phyloP scores from a whole-genome alignment of 2,797 vertebrate genomes.

The Chaetophractus vellerosus region DNA sequence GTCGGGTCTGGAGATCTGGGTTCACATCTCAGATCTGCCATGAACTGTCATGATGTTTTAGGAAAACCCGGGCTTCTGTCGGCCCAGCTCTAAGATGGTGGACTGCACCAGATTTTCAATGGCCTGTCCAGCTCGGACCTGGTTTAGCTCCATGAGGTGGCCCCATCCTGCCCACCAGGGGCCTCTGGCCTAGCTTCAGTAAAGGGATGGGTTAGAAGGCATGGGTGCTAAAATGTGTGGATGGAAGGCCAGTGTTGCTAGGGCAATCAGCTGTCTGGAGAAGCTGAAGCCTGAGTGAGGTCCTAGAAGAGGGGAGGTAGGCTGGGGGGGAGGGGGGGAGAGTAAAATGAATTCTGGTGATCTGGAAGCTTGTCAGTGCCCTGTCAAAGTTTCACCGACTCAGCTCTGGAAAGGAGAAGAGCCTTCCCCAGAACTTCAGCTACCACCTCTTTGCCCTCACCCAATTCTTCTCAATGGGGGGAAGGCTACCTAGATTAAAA shows the following conservation, averaged over 20 bases:
- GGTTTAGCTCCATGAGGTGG: not conserved
- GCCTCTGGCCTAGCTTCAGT: not conserved
- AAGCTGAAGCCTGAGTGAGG: not conserved
- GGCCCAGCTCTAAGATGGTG: not conserved
- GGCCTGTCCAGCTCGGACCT: not conserved
- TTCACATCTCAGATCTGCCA: not conserved
- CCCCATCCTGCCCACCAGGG: not conserved
- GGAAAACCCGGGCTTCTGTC: not conserved
- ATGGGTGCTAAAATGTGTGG: not conserved
- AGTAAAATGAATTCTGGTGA: not conserved
- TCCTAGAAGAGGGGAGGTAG: not conserved
- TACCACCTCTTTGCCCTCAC: not conserved
- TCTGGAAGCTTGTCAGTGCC: not conserved
- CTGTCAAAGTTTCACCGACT: not conserved
- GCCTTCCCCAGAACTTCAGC: not conserved
- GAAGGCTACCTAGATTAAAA: not conserved
- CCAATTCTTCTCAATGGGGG: not conserved
- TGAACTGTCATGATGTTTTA: not conserved
- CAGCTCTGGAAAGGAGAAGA: not conserved
- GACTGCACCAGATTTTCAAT: not conserved
- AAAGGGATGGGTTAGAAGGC: not conserved
- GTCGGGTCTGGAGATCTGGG: not conserved
- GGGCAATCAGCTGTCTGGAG: not conserved
- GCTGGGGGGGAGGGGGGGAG: not conserved
- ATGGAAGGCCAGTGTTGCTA: not conserved